Base-by-base conservation (phyloP, 2,888 invertebrate genomes). In the Strigamia crassipes region DNA sequence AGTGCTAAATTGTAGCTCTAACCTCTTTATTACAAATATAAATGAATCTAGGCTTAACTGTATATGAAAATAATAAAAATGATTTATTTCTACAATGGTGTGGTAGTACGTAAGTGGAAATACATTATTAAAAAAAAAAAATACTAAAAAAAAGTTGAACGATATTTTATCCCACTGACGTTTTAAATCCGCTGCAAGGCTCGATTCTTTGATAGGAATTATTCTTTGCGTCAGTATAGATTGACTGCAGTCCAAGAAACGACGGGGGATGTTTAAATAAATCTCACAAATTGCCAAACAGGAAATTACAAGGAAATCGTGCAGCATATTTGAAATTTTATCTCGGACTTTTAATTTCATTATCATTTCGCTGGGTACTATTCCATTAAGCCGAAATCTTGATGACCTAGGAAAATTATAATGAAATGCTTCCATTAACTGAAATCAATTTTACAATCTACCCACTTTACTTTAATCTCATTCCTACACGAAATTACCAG, bases 401-500 rank as follows among this genome's bases (percentile, higher is more conserved):
- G 66, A 66, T 31, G 66, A 66, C 66, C 23, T 9, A 66, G 6
- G 66, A 10, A 66, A 66, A 27, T 66, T 27, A 15, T 23, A 66
- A 66, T 4, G 66, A 31, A 66, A 23, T 66, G 23, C 66, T 66
- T 66, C 66, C 66, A 66, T 66, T 66, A 66, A 66, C 66, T 66
- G 66, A 66, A 66, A 66, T 66, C 66, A 66, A 66, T 66, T 66
- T 66, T 66, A 66, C 66, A 66, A 66, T 66, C 66, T 31, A 66
- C 66, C 66, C 66, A 66, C 23, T 61, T 18, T 15, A 21, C 23
- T 66, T 66, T 66, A 23, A 23, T 31, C 31, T 23, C 15, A n/a
- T 61, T 61, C 5, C 27, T 23, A 10, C 66, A 31, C 66, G 8
- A 66, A 66, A 66, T 66, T 10, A 27, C 66, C 13, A 23, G n/a